Base-by-base conservation (phyloP, 92 coral and sea anemone species). In the Umimayanthus chanpuru region DNA sequence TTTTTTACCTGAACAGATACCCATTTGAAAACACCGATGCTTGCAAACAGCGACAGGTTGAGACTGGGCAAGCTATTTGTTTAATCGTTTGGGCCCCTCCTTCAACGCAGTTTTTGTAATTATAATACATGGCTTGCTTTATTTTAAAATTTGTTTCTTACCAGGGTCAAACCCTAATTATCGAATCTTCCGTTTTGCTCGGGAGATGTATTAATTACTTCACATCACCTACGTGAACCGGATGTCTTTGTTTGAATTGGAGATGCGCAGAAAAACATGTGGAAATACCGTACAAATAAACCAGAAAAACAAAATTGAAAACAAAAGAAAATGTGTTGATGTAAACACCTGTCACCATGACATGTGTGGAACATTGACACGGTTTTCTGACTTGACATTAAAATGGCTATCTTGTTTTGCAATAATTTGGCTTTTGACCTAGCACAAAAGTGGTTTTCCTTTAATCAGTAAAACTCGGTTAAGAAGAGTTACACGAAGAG, bases 261-360 rank as follows among this genome's bases (percentile, higher is more conserved):
- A 58, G 73, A 81, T 81, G 85, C 21, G 85, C 85, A 16, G 70
- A 20, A 65, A 81, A 58, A 81, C 85, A 81, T 81, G 85, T 32
- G 85, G 73, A 81, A 81, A 81, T 38, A 6, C 61, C 55, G 85
- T 81, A 61, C 49, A 53, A 56, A 56, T 10, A 38, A 4, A 80
- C 55, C 43, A 28, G 85, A 16, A 81, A 81, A 81, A 81, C 85
- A 81, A 81, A 61, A 9, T 20, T 58, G 15, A 1, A 12, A 81
- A 81, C 73, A 81, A 81, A 64, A 61, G 41, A 14, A 81, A 64
- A 81, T 58, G 85, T 81, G 85, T 39, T 68, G 86, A 66, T 26
- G 38, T 15, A 23, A 65, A 70, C 86, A 82, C 64, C 86, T 82
- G 86, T 44, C 61, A 82, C 2, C 30, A 66, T 18, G 86, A 82